These are phyloP conservation scores for Clinocottus analis DNA, from an alignment of 2,113 vertebrate species.

Conservation along the genomic window DNA sequence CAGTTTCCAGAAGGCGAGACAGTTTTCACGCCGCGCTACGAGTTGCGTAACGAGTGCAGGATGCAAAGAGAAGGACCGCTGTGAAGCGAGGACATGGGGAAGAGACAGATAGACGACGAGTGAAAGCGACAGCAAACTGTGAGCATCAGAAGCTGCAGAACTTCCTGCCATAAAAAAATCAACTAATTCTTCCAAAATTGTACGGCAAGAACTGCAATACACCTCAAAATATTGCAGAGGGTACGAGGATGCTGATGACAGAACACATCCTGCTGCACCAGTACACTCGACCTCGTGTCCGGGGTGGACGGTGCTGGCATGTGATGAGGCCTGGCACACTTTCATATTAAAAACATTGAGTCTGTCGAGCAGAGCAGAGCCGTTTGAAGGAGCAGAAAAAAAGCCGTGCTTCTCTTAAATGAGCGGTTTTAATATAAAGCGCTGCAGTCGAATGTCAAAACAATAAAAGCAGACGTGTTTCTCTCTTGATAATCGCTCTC, in stretches of 20 bases:
- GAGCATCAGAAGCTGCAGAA: slow-evolving; percentile 10
- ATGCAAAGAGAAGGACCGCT: slow-evolving; percentile 45
- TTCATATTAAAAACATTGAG: slow-evolving; percentile 13
- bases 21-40: slow-evolving; percentile 40
- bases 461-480: slow-evolving; percentile 14
- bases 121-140: too few relatives aligned
- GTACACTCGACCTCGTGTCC: neutral
- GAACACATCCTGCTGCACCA: slow-evolving; percentile 31
- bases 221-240: neutral
- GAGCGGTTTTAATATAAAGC: slow-evolving; percentile 14
- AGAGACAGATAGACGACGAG: slow-evolving; percentile 16
- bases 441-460: slow-evolving; percentile 21
- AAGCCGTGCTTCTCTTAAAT: neutral
- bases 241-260: slow-evolving; percentile 2
- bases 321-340: neutral
- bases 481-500: neutral
- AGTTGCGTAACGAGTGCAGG: slow-evolving; percentile 74
- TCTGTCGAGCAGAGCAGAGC: slow-evolving; percentile 5
- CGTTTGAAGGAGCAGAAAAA: slow-evolving; percentile 21
- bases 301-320: neutral
- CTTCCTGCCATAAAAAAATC: slow-evolving; percentile 23
- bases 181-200: slow-evolving; percentile 15
- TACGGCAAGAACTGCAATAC: neutral
- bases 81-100: slow-evolving; percentile 42
- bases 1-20: slow-evolving; percentile 5